A percentile compares a stretch with the other conserved stretches of the same genome.
phyloP scores from a whole-genome alignment of 2,888 invertebrate species.

The Drosophila testacea region DNA sequence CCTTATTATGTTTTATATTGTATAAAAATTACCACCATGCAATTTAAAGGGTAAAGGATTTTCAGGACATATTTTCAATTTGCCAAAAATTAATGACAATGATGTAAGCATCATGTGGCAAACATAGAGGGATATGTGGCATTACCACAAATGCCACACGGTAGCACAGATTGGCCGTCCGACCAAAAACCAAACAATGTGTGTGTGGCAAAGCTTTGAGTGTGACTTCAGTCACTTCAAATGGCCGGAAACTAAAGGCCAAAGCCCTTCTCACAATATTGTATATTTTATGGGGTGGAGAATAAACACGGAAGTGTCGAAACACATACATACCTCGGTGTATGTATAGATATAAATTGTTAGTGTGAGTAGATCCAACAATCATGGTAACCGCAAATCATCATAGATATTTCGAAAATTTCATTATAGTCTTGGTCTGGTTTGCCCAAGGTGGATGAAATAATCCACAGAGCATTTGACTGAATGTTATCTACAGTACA shows the following conservation, averaged over 20 bases:
- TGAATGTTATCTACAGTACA: constrained; percentile 77
- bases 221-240: constrained; percentile 71
- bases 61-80: constrained; percentile 45
- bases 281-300: constrained; percentile 21
- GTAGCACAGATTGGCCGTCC: constrained; percentile 40
- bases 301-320: constrained; percentile 63
- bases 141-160: constrained; percentile 53
- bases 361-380: constrained; percentile 25
- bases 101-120: constrained; percentile 35
- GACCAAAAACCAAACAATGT: constrained; percentile 44
- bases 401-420: constrained; percentile 81
- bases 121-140: constrained; percentile 13
- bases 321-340: constrained; percentile 7
- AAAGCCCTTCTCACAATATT: constrained; percentile 38
- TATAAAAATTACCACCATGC: neutral
- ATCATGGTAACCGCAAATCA: constrained; percentile 72
- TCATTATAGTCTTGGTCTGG: constrained; percentile 64
- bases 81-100: constrained; percentile 55
- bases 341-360: neutral
- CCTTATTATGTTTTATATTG: constrained; percentile 6
- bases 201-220: constrained; percentile 31
- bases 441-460: constrained; percentile 47
- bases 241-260: constrained; percentile 59
- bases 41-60: constrained; percentile 1
- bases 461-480: constrained; percentile 64